Percentiles rank a stretch among this genome's conserved stretches.
These are phyloP conservation scores for Pomacea canaliculata DNA, from an alignment of 2,888 invertebrate species.

Conservation along the genomic window DNA sequence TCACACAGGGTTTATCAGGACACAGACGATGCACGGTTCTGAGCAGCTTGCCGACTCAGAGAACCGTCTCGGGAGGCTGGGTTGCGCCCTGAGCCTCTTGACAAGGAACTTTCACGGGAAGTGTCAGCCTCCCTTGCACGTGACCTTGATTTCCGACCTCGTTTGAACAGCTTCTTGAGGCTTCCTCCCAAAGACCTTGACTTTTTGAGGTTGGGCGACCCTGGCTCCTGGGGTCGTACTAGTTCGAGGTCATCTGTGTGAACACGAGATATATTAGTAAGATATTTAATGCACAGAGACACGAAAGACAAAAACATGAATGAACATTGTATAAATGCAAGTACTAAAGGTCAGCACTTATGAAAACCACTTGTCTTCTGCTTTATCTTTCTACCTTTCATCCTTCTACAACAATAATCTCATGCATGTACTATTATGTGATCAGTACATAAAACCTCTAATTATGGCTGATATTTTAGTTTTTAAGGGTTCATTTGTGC, in stretches of 20 bases:
- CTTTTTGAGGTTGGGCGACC: slow-evolving; percentile 58
- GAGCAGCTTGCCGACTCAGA: slow-evolving; percentile 38
- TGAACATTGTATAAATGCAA: too few relatives aligned
- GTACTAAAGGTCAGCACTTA: too few relatives aligned
- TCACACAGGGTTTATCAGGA: slow-evolving; percentile 31
- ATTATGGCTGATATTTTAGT: too few relatives aligned
- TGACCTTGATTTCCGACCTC: slow-evolving; percentile 52
- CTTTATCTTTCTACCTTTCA: too few relatives aligned
- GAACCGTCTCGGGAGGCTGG: slow-evolving; percentile 57
- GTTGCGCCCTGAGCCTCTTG: slow-evolving; percentile 52
- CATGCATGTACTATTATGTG: too few relatives aligned
- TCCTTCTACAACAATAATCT: too few relatives aligned
- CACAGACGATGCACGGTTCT: slow-evolving; percentile 34
- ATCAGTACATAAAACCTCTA: too few relatives aligned
- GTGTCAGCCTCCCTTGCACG: slow-evolving; percentile 49
- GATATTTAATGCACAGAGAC: too few relatives aligned
- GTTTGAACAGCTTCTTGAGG: slow-evolving; percentile 59
- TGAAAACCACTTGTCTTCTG: too few relatives aligned
- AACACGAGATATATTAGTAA: neutral
- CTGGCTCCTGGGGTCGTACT: slow-evolving; percentile 43
- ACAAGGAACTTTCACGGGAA: slow-evolving; percentile 61
- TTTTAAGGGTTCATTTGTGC: too few relatives aligned
- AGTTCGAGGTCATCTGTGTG: slow-evolving; percentile 60
- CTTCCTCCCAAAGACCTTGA: slow-evolving; percentile 63
- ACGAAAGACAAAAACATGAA: too few relatives aligned